Conservation (phyloP, 2,888 invertebrate genomes). For the Megaustenia siamemsis region DNA sequence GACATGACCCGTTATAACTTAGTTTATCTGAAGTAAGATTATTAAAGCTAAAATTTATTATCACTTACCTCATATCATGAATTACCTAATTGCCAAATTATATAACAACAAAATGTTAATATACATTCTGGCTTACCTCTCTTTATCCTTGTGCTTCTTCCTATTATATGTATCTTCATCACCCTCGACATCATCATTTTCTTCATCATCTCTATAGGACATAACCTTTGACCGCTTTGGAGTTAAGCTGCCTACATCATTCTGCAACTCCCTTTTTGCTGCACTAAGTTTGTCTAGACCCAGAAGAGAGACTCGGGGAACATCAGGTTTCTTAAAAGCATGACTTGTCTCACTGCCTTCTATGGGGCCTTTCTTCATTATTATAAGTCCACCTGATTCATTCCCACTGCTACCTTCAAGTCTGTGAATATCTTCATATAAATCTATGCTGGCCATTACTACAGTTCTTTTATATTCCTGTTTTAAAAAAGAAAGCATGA, state of each 20-base stretch:
- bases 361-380: conserved; percentile 77
- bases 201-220: conserved; percentile 72
- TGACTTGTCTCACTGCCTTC: conserved; percentile 59
- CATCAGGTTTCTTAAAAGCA: conserved; percentile 68
- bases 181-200: conserved; percentile 63
- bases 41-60: too few species aligned
- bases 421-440: conserved; percentile 73
- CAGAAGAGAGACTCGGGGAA: conserved; percentile 73
- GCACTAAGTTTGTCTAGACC: conserved; percentile 81
- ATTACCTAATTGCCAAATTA: too few species aligned
- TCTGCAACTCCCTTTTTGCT: conserved; percentile 73
- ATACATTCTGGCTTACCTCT: conserved; percentile 15
- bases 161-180: conserved; percentile 56
- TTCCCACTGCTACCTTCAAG: conserved; percentile 77
- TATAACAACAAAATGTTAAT: background rate
- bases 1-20: too few species aligned
- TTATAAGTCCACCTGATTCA: conserved; percentile 76
- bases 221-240: conserved; percentile 73
- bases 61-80: too few species aligned
- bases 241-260: conserved; percentile 56
- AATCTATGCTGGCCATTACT: conserved; percentile 64
- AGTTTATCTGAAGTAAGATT: too few species aligned
- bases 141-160: conserved; percentile 50
- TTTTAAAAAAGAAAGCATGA: background rate
- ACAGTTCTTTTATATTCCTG: background rate